Base-by-base conservation (phyloP, 2,888 invertebrate species). In the Calliopum simillimum region DNA sequence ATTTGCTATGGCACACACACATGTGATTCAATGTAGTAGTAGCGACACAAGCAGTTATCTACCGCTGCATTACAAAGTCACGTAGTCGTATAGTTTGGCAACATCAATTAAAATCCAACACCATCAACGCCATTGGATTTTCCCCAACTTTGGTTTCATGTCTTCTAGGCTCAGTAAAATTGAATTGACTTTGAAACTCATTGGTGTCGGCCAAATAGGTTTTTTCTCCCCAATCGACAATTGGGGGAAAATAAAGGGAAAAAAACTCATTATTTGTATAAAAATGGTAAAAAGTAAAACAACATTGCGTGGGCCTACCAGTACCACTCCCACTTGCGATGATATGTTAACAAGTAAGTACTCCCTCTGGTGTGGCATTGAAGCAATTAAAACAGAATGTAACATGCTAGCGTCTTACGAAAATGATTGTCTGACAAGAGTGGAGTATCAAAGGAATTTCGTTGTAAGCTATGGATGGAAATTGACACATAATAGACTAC, bases 261-360 rank as follows among this genome's bases (percentile, higher is more conserved):
- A 19, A 46, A 19, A 61, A 46, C 61, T 61, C 61, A 61, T 59
- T 59, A 61, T 46, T 61, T 61, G 61, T 46, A 46, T n/a, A 14
- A 51, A 16, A 14, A 16, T 21, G 21, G 51, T n/a, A 5, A 51
- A n/a, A 51, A 51, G 5, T 1, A 19, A 16, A 51, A 51, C 4
- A 4, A 51, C 51, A 14, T 33, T 33, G 33, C 5, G 33, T 33
- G 2, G 33, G 33, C 33, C 33, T 33, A 33, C 33, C 33, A 51
- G 19, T 19, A 19, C n/a, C 51, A 51, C 55, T 19, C 53, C 55
- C 55, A 56, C 23, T 6, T 25, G 14, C 25, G 55, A 14, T 23
- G 23, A 23, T 23, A 33, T 8, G 33, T 33, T 33, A 33, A 33
- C 33, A 33, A 33, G 33, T 33, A 33, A n/a, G 2, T 6, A 33